phyloP scores from a whole-genome alignment of 1,140 invertebrate genomes.

The Nephotettix cincticeps region DNA sequence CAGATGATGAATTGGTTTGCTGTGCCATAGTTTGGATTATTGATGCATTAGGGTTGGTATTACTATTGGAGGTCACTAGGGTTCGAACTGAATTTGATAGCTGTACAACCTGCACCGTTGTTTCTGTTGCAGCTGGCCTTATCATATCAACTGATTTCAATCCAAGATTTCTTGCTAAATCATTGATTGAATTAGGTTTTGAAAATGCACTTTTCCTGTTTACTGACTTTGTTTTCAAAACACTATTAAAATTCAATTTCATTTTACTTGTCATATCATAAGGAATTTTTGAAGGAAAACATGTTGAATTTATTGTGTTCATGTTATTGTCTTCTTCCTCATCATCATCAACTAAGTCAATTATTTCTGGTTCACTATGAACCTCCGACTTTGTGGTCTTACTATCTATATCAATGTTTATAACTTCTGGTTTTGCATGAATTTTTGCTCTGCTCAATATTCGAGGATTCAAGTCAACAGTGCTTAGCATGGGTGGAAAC shows the following conservation, averaged over 20 bases:
- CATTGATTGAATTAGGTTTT: neutral
- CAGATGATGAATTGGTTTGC: neutral
- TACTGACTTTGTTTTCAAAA: neutral
- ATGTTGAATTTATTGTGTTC: slow-evolving; percentile 48
- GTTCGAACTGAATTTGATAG: slow-evolving; percentile 43
- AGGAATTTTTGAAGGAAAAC: neutral
- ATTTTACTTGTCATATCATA: neutral
- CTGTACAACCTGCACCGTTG: slow-evolving; percentile 61
- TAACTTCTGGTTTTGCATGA: slow-evolving; percentile 17
- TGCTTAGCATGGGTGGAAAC: slow-evolving; percentile 52
- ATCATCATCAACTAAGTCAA: neutral
- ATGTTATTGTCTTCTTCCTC: slow-evolving; percentile 36
- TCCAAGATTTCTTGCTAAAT: slow-evolving; percentile 44
- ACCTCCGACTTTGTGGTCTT: slow-evolving; percentile 35
- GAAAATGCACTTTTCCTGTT: slow-evolving; percentile 9
- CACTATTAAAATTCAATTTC: slow-evolving; percentile 6
- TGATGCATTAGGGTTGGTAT: neutral
- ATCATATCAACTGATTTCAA: slow-evolving; percentile 57
- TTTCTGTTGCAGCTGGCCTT: slow-evolving; percentile 51
- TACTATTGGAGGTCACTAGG: neutral
- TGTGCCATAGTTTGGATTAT: neutral
- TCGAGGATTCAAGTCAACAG: slow-evolving; percentile 53
- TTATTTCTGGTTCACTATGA: slow-evolving; percentile 4
- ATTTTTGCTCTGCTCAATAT: slow-evolving; percentile 51
- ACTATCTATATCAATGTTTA: slow-evolving; percentile 39